Evolutionary conservation across 1,140 invertebrate species (phyloP).

Genomic region (Oppia nitens): DNA sequence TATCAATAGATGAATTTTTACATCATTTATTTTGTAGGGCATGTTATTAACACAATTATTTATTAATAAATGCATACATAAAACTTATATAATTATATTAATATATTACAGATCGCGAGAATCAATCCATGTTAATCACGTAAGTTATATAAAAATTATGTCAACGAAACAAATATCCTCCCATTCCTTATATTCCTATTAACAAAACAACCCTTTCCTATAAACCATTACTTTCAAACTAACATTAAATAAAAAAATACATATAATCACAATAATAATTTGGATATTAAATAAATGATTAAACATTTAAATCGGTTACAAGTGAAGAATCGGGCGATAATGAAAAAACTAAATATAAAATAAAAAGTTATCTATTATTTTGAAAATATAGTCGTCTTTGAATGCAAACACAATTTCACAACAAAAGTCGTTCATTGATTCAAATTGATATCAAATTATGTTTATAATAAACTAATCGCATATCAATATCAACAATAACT

Average conservation of each 20-base stretch:
- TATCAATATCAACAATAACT: too few relatives aligned
- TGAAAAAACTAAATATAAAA: conserved; percentile 49
- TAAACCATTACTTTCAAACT: background rate
- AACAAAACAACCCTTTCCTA: background rate
- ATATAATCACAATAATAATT: background rate
- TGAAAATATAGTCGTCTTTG: conserved; percentile 37
- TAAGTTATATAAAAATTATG: conserved; percentile 35
- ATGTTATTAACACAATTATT: background rate
- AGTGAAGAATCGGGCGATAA: conserved; percentile 44
- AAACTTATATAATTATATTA: conserved; percentile 18
- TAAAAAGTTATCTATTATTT: conserved; percentile 50
- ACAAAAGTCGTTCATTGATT: background rate
- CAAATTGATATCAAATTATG: background rate
- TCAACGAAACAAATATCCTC: conserved; percentile 2
- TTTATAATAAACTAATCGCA: too few relatives aligned
- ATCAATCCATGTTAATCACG: conserved; percentile 98
- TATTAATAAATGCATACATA: conserved; percentile 17
- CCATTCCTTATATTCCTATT: too few relatives aligned
- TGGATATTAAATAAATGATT: background rate
- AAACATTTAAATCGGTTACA: background rate
- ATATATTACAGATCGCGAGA: conserved; percentile 57
- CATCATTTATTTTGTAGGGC: background rate
- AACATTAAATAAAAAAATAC: background rate
- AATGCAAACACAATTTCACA: conserved; percentile 20
- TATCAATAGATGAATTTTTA: too few relatives aligned